phyloP scores from a whole-genome alignment of 2,888 invertebrate species.

The Meteorus cinctellus region DNA sequence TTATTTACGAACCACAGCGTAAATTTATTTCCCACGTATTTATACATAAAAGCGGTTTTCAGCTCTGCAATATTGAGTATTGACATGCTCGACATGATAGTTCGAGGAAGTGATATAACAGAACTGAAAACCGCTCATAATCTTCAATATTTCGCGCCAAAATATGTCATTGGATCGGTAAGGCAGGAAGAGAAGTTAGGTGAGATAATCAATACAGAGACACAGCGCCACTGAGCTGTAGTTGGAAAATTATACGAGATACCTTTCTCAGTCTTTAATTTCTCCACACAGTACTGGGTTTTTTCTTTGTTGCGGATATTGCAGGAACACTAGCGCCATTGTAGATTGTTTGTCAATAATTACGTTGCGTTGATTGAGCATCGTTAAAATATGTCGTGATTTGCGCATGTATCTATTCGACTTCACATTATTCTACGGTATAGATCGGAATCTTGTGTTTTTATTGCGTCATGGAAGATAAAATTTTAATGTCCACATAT shows the following conservation, averaged over 20 bases:
- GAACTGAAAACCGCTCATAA: too few species aligned
- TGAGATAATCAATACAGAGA: too few species aligned
- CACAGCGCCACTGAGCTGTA: not conserved
- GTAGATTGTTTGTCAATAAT: constrained; percentile 53
- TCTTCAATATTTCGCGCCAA: too few species aligned
- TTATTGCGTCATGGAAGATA: not conserved
- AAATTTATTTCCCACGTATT: too few species aligned
- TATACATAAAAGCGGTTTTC: too few species aligned
- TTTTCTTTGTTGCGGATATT: not conserved
- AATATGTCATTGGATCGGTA: too few species aligned
- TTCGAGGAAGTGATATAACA: too few species aligned
- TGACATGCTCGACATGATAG: too few species aligned
- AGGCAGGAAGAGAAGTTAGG: too few species aligned
- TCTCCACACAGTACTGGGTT: not conserved
- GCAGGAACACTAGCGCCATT: constrained; percentile 35
- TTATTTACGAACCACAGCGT: too few species aligned
- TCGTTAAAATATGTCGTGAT: constrained; percentile 29
- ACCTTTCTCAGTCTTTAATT: not conserved
- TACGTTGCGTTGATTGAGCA: constrained; percentile 36
- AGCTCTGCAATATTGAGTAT: too few species aligned
- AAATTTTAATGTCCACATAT: not conserved
- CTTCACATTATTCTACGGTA: not conserved
- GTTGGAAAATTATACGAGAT: not conserved
- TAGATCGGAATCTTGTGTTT: not conserved
- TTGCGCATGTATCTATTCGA: not conserved